phyloP scores from a whole-genome alignment of 1,140 invertebrate species.

The Potamilus streckersoni region DNA sequence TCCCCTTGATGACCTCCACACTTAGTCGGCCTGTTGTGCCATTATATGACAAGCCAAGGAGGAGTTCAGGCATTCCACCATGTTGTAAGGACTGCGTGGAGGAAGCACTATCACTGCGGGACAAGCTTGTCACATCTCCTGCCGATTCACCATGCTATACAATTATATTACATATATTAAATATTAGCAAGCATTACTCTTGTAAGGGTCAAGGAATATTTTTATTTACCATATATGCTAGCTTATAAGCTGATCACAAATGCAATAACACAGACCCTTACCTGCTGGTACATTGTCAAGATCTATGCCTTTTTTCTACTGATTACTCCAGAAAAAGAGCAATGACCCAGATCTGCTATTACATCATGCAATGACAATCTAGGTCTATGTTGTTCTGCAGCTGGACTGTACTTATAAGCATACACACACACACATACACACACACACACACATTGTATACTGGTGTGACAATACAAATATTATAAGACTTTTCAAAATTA shows the following conservation, averaged over 20 bases:
- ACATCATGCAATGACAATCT: too few species aligned
- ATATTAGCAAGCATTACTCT: neutral
- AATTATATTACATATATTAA: neutral
- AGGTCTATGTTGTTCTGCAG: neutral
- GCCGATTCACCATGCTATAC: conserved; percentile 67
- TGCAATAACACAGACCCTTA: too few species aligned
- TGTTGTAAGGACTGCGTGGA: conserved; percentile 92
- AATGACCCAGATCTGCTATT: too few species aligned
- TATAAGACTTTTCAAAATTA: neutral
- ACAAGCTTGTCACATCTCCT: conserved; percentile 77
- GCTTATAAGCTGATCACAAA: too few species aligned
- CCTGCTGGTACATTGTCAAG: too few species aligned
- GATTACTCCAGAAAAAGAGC: too few species aligned
- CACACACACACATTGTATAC: neutral
- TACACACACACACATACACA: too few species aligned
- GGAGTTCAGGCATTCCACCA: conserved; percentile 88
- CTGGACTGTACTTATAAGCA: neutral
- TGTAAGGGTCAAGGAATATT: neutral
- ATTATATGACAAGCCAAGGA: conserved; percentile 91
- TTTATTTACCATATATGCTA: neutral
- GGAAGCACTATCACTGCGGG: conserved; percentile 90
- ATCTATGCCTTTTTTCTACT: too few species aligned
- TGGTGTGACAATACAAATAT: neutral
- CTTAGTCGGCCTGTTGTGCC: conserved; percentile 90
- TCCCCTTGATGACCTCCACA: conserved; percentile 94